Conservation (phyloP, 2,113 vertebrate genomes). For the Eclectus roratus region DNA sequence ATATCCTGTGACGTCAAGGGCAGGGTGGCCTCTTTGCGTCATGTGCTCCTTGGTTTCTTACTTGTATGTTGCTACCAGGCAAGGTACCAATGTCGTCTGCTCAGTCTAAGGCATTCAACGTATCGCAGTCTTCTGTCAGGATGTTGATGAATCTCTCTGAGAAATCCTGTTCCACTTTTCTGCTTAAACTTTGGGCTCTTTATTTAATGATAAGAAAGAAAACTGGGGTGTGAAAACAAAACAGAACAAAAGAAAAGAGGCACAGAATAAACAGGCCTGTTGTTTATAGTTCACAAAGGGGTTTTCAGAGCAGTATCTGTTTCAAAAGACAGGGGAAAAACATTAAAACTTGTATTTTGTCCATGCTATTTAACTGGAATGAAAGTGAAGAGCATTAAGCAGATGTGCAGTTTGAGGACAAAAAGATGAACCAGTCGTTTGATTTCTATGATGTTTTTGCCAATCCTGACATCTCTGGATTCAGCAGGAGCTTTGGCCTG, state of each 20-base stretch:
- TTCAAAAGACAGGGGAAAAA: not conserved
- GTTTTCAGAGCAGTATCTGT: not conserved
- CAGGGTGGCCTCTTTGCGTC: not conserved
- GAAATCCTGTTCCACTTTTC: constrained; percentile 15
- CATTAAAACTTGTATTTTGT: not conserved
- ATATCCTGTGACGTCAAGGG: not conserved
- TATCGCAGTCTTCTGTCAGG: constrained; percentile 70
- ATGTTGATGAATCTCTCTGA: not conserved
- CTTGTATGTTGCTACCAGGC: constrained; percentile 82
- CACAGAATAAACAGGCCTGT: not conserved
- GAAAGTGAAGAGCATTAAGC: not conserved
- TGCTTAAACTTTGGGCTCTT: constrained; percentile 4
- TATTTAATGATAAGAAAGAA: constrained; percentile 11
- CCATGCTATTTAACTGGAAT: not conserved
- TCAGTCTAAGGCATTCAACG: constrained; percentile 80
- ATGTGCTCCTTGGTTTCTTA: constrained; percentile 19
- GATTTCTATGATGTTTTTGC: not conserved
- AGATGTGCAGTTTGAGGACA: not conserved
- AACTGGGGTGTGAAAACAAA: constrained; percentile 2
- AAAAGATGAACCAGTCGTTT: not conserved
- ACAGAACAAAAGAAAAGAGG: not conserved
- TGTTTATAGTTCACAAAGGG: not conserved
- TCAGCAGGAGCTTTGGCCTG: not conserved
- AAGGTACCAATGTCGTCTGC: constrained; percentile 80
- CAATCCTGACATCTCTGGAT: not conserved